Conservation (phyloP, 2,113 vertebrate genomes). For the Semicossyphus pulcher region DNA sequence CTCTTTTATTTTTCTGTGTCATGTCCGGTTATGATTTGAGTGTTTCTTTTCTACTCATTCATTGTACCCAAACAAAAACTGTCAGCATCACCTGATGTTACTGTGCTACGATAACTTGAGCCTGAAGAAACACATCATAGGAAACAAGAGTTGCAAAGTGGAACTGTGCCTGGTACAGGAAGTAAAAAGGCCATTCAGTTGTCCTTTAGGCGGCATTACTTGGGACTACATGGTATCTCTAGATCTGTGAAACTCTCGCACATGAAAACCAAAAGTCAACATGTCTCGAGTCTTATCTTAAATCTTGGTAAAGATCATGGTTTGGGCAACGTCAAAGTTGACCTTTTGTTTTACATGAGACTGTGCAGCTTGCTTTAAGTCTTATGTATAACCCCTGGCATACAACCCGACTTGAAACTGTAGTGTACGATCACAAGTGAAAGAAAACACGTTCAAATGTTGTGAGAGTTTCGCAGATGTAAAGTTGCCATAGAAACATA, state of each 20-base stretch:
- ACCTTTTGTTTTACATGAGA: no score
- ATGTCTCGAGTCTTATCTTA: no score
- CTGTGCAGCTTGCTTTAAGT: no score
- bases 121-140: conserved; percentile 63
- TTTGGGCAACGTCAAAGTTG: no score
- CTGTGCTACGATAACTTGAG: conserved; percentile 48
- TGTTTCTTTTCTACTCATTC: conserved; percentile 58
- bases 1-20: conserved; percentile 50
- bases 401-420: no score
- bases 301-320: no score
- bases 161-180: conserved; percentile 15
- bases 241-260: neutral
- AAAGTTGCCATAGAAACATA: no score
- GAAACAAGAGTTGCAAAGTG: conserved; percentile 57
- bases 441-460: no score
- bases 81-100: conserved; percentile 3
- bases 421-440: no score
- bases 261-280: neutral
- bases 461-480: no score
- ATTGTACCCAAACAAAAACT: conserved; percentile 39
- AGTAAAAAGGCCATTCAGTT: neutral
- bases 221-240: neutral
- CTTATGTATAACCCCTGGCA: no score
- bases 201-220: neutral
- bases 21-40: conserved; percentile 53